phyloP scores from a whole-genome alignment of 2,888 invertebrate species.

The Chalcosyrphus nemorum region DNA sequence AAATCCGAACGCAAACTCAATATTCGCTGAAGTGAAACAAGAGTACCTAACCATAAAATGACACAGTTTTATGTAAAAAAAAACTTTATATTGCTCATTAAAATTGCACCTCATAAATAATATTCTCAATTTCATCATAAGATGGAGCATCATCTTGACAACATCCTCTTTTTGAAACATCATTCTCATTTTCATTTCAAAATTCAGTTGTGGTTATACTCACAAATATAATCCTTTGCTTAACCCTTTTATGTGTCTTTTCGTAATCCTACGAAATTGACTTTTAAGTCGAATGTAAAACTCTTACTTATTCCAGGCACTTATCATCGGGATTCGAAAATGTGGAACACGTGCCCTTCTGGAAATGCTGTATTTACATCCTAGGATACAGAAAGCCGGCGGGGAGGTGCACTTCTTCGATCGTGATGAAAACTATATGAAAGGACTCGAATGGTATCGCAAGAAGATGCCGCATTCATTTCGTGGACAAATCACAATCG shows the following conservation, averaged over 20 bases:
- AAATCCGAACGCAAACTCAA: neutral
- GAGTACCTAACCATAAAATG: neutral
- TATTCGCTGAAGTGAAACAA: neutral
- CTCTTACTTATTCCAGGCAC: conserved; percentile 83
- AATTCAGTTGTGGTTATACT: neutral
- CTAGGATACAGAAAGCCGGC: conserved; percentile 94
- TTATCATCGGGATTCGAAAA: conserved; percentile 97
- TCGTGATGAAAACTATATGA: conserved; percentile 94
- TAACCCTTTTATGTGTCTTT: conserved; percentile 27
- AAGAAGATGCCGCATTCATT: conserved; percentile 97
- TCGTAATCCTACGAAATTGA: conserved; percentile 36
- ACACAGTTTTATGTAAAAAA: neutral
- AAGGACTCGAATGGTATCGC: conserved; percentile 97
- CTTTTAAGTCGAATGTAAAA: conserved; percentile 19
- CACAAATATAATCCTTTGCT: conserved; percentile 6
- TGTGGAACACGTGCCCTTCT: conserved; percentile 97
- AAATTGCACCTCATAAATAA: conserved; percentile 2
- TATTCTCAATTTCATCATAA: neutral
- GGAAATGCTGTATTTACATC: conserved; percentile 97
- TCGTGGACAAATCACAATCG: conserved; percentile 95
- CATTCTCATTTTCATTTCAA: neutral
- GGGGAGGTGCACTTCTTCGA: conserved; percentile 99
- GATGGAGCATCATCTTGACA: neutral
- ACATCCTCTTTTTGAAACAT: neutral
- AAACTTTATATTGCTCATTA: conserved; percentile 1